phyloP scores from a whole-genome alignment of 2,888 invertebrate species.

The Aporophyla lueneburgensis region DNA sequence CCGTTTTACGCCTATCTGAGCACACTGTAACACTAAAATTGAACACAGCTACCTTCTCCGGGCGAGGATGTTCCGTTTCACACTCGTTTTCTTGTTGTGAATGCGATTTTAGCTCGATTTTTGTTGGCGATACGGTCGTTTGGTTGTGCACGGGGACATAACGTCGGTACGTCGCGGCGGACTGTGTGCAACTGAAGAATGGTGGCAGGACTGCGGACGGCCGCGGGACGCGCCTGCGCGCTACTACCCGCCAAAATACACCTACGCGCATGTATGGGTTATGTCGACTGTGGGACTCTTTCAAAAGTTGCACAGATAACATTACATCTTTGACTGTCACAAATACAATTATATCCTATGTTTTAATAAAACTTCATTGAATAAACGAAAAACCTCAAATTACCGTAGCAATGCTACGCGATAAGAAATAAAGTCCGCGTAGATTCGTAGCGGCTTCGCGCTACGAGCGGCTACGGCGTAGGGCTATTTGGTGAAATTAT shows the following conservation, averaged over 20 bases:
- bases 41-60: conserved; percentile 63
- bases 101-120: conserved; percentile 79
- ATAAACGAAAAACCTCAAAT: not conserved
- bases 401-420: conserved; percentile 28
- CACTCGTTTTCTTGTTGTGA: conserved; percentile 71
- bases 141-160: conserved; percentile 69
- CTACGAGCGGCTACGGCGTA: conserved; percentile 61
- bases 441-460: conserved; percentile 37
- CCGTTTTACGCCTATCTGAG: conserved; percentile 81
- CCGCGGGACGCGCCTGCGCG: conserved; percentile 84
- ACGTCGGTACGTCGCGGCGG: conserved; percentile 74
- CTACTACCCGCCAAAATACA: conserved; percentile 89
- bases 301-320: conserved; percentile 83
- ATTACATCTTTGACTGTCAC: conserved; percentile 50
- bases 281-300: conserved; percentile 73
- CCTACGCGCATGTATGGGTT: conserved; percentile 89
- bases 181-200: conserved; percentile 89
- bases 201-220: conserved; percentile 89
- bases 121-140: conserved; percentile 81
- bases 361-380: conserved; percentile 20
- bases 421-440: conserved; percentile 11
- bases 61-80: conserved; percentile 63
- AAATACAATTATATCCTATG: not conserved
- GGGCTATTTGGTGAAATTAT: conserved; percentile 12
- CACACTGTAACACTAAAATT: conserved; percentile 67